phyloP scores from a whole-genome alignment of 1,140 invertebrate species.

The Camponotus vicinus region DNA sequence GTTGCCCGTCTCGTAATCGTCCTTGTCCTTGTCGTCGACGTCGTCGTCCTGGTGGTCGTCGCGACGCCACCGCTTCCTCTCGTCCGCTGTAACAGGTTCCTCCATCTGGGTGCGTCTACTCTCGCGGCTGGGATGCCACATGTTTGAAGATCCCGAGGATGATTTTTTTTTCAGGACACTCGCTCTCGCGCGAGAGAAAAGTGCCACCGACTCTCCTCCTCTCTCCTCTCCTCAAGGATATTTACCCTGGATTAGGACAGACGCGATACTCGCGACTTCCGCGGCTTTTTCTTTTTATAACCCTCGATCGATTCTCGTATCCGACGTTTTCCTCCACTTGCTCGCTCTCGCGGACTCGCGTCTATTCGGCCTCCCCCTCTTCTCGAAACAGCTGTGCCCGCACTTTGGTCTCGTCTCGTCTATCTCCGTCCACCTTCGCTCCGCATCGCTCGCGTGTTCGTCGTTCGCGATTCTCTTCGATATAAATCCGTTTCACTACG shows the following conservation, averaged over 20 bases:
- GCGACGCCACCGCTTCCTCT: slow-evolving; percentile 13
- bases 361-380: slow-evolving; percentile 12
- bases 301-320: slow-evolving; percentile 10
- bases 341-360: slow-evolving; percentile 32
- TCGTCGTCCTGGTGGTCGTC: slow-evolving; percentile 2
- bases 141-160: slow-evolving; percentile 23
- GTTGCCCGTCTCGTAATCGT: slow-evolving; percentile 57
- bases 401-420: slow-evolving; percentile 1
- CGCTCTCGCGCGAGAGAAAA: too few species aligned
- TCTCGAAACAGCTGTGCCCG: slow-evolving; percentile 26
- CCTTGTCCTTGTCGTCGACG: background rate
- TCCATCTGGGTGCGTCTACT: slow-evolving; percentile 65
- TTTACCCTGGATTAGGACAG: too few species aligned
- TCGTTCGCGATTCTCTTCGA: background rate
- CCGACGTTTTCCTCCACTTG: slow-evolving; percentile 41
- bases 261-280: background rate
- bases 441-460: slow-evolving; percentile 15
- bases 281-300: background rate
- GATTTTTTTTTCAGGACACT: too few species aligned
- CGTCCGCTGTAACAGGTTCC: slow-evolving; percentile 71
- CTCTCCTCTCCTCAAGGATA: too few species aligned
- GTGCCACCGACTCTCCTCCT: too few species aligned
- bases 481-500: background rate
- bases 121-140: slow-evolving; percentile 69
- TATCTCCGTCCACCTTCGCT: background rate